Evolutionary conservation across 2,888 invertebrate species (phyloP).

Genomic region (Eucera pruinosa): DNA sequence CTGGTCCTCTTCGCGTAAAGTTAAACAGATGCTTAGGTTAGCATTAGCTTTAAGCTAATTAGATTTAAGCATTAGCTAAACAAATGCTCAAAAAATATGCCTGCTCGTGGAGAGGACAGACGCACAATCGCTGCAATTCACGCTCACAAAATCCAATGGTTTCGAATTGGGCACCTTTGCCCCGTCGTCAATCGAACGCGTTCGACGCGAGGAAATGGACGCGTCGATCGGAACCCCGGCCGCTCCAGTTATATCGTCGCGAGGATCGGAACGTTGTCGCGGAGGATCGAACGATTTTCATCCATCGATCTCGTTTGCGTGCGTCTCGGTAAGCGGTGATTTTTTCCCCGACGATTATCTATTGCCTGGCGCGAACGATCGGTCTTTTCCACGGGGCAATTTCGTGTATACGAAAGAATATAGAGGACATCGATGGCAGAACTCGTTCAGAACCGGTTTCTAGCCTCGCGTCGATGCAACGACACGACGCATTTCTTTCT

Average conservation of each 20-base stretch:
- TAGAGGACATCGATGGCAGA: constrained; percentile 52
- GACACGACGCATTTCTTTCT: constrained; percentile 74
- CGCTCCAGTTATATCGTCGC: constrained; percentile 12
- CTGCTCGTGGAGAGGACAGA: too few relatives aligned
- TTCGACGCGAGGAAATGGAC: neutral
- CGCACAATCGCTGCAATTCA: too few relatives aligned
- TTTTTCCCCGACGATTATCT: constrained; percentile 49
- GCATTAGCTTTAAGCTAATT: too few relatives aligned
- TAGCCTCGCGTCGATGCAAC: constrained; percentile 67
- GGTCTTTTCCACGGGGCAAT: constrained; percentile 63
- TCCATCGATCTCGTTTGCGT: neutral
- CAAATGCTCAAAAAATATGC: too few relatives aligned
- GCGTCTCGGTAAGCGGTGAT: neutral
- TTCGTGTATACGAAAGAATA: constrained; percentile 64
- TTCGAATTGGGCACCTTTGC: too few relatives aligned
- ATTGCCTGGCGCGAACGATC: constrained; percentile 54
- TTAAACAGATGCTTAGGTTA: too few relatives aligned
- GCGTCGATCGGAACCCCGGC: neutral
- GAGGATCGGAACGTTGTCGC: neutral
- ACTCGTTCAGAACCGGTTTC: constrained; percentile 78
- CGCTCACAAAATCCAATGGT: too few relatives aligned
- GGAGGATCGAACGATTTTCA: constrained; percentile 31
- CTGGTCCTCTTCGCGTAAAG: too few relatives aligned
- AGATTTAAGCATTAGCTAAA: too few relatives aligned
- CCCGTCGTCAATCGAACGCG: neutral